These are phyloP conservation scores for Trichosurus vulpecula DNA, from an alignment of 2,797 vertebrate genomes.

Conservation along the genomic window DNA sequence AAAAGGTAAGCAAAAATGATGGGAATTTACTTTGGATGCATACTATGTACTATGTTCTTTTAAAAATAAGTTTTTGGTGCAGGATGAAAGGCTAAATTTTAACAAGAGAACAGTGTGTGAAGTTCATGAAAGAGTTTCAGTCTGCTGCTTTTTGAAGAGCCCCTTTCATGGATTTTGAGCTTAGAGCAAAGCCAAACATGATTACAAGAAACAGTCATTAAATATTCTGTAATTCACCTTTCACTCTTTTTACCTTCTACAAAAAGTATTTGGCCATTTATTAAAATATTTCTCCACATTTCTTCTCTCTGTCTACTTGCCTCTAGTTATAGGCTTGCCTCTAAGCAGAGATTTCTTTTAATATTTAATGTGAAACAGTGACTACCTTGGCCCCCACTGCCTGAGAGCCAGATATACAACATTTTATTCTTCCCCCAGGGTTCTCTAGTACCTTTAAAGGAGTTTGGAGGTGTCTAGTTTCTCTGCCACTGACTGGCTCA, in stretches of 20 bases:
- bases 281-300: conserved; percentile 30
- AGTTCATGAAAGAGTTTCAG: conserved; percentile 16
- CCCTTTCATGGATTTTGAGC: not conserved
- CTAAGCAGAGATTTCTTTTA: conserved; percentile 22
- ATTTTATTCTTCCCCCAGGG: not conserved
- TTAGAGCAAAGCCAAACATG: not conserved
- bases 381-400: conserved; percentile 10
- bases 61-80: not conserved
- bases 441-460: not conserved
- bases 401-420: not conserved
- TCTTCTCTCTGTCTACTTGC: not conserved
- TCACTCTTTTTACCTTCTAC: conserved; percentile 10
- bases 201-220: not conserved
- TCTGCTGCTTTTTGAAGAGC: not conserved
- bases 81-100: not conserved
- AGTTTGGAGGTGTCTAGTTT: not conserved
- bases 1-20: conserved; percentile 21
- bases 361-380: not conserved
- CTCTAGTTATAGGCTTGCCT: not conserved
- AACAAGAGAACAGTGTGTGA: conserved; percentile 45
- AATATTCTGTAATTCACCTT: not conserved
- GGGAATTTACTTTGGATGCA: conserved; percentile 33
- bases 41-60: conserved; percentile 46
- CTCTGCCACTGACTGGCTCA: not conserved
- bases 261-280: conserved; percentile 17